Evolutionary conservation across 1,140 invertebrate genomes (phyloP).

Genomic region (Lamellibrachia luymesi): DNA sequence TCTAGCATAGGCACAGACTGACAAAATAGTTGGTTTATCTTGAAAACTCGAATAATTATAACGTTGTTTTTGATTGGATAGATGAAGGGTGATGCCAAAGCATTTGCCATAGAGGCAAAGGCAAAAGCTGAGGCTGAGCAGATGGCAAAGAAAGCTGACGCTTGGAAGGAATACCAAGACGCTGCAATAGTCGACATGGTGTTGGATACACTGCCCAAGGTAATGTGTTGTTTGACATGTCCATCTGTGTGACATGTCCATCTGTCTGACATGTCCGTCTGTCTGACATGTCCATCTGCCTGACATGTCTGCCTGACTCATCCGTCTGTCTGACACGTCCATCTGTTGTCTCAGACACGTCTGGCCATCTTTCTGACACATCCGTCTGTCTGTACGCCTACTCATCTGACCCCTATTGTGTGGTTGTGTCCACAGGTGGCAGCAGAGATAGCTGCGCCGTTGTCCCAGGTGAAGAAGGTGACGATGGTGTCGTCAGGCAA

Average conservation of each 20-base stretch:
- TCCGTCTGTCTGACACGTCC: neutral
- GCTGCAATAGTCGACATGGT: slow-evolving; percentile 98
- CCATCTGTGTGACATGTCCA: neutral
- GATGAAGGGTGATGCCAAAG: slow-evolving; percentile 81
- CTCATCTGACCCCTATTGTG: neutral
- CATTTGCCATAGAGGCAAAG: slow-evolving; percentile 88
- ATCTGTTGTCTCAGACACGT: neutral
- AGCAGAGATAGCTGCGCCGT: slow-evolving; percentile 90
- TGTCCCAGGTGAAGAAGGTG: slow-evolving; percentile 89
- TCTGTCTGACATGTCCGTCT: neutral
- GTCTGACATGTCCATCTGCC: neutral
- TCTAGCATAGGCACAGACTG: neutral
- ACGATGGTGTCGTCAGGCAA: slow-evolving; percentile 92
- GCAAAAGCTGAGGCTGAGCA: slow-evolving; percentile 94
- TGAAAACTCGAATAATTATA: neutral
- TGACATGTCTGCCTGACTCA: neutral
- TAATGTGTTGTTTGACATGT: slow-evolving; percentile 52
- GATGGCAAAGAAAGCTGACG: slow-evolving; percentile 94
- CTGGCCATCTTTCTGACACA: neutral
- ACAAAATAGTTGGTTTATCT: neutral
- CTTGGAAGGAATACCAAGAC: slow-evolving; percentile 92
- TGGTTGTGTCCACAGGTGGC: slow-evolving; percentile 69
- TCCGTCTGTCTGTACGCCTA: neutral
- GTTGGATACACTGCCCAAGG: slow-evolving; percentile 92
- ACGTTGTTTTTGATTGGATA: slow-evolving; percentile 30